Evolutionary conservation across 2,888 invertebrate genomes (phyloP).

Genomic region (Tipula vernalis): DNA sequence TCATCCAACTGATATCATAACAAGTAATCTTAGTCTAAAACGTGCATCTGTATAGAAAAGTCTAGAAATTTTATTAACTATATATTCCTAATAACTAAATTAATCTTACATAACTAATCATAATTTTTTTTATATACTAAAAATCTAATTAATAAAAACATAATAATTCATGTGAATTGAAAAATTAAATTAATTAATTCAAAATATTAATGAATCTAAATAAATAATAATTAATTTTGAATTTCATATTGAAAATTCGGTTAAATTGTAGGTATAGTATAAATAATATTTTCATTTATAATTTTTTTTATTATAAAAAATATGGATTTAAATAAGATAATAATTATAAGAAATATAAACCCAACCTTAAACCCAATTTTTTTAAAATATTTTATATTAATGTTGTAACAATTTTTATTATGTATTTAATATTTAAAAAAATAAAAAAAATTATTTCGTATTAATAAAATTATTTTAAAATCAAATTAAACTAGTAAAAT

Average conservation of each 20-base stretch:
- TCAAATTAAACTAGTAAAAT: neutral
- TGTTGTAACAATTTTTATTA: neutral
- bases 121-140: neutral
- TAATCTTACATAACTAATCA: neutral
- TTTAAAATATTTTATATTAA: neutral
- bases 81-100: neutral
- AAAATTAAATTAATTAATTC: neutral
- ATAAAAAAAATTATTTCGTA: neutral
- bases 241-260: neutral
- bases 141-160: neutral
- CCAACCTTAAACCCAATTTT: neutral
- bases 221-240: neutral
- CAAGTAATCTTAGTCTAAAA: conserved; percentile 32
- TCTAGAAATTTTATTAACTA: neutral
- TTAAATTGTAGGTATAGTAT: neutral
- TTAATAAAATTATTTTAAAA: neutral
- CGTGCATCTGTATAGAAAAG: conserved; percentile 31
- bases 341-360: neutral
- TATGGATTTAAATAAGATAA: neutral
- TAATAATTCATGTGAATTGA: neutral
- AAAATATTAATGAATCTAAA: neutral
- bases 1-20: conserved; percentile 39
- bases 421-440: neutral
- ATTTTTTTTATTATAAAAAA: neutral
- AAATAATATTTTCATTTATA: neutral